Evolutionary conservation across 2,888 invertebrate genomes (phyloP).

Genomic region (Rhyacophila evoluta): DNA sequence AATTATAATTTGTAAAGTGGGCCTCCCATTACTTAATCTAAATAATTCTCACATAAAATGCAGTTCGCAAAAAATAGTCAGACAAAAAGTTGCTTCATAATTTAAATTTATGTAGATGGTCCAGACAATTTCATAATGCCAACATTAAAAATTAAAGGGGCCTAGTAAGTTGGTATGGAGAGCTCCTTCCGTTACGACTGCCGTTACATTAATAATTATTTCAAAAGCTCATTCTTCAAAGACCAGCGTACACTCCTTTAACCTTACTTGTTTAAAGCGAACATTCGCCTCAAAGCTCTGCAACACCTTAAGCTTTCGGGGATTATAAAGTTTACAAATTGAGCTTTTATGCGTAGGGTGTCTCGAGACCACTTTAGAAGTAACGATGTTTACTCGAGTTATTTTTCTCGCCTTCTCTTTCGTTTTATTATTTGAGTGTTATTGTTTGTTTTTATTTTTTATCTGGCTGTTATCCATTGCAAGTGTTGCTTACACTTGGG

Average conservation of each 20-base stretch:
- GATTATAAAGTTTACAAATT: constrained; percentile 54
- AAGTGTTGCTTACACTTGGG: constrained; percentile 37
- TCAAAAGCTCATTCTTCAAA: constrained; percentile 18
- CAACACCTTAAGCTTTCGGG: constrained; percentile 49
- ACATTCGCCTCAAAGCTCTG: constrained; percentile 39
- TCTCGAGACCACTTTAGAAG: constrained; percentile 49
- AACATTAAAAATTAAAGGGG: constrained; percentile 1
- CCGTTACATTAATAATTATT: constrained; percentile 8
- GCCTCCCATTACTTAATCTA: too few relatives aligned
- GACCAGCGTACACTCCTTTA: constrained; percentile 14
- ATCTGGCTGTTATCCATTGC: constrained; percentile 38
- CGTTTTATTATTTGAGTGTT: constrained; percentile 41
- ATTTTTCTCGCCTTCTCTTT: constrained; percentile 40
- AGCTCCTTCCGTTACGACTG: constrained; percentile 6
- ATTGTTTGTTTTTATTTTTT: constrained; percentile 41
- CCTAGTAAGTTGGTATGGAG: background rate
- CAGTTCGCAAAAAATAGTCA: background rate
- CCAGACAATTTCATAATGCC: constrained; percentile 8
- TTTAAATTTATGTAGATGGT: background rate
- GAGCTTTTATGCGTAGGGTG: constrained; percentile 50
- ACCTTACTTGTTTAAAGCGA: constrained; percentile 21
- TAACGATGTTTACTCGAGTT: constrained; percentile 49
- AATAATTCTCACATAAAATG: too few relatives aligned
- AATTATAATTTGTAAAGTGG: too few relatives aligned
- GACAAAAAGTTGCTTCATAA: background rate